Base-by-base conservation (phyloP, 2,797 vertebrate genomes). In the Columba guinea region DNA sequence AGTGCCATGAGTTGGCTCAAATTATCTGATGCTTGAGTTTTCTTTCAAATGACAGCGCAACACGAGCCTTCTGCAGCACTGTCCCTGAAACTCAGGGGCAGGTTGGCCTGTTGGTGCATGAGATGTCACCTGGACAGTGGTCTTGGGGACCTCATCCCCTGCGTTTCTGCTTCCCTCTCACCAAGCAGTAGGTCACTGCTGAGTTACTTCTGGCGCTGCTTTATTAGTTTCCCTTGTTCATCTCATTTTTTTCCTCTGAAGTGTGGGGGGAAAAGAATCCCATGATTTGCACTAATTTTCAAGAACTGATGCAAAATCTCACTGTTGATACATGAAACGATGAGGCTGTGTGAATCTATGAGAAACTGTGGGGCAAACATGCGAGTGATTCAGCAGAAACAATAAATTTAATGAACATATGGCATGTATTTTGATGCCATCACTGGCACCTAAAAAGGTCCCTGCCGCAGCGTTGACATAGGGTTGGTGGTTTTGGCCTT, bases 41-140 rank as follows among this genome's bases (percentile, higher is more conserved):
- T 32, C 67, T 64, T 89, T 37, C 18, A 5, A 6, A 1, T 32
- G 15, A 11, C 30, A 28, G 63, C 4, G 32, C 68, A 60, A 20
- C 9, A 58, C 5, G 32, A 55, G 48, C 53, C 35, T 53, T 32
- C 27, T 37, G 46, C 51, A 56, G 46, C 0, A 2, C 39, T 68
- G 15, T 65, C 18, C 13, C 24, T 5, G 2, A 22, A 78, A 3
- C 56, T 28, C 4, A 0, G 8, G 13, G 67, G 15, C 11, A 56
- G 46, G 11, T 19, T 13, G 48, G 65, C 23, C 59, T 65, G 27
- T 10, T 51, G 78, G 44, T 26, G 28, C 18, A 15, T 24, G 65
- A 85, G 53, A 13, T 69, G 65, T n/a, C 70, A 52, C 26, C n/a
- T 18, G 28, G 23, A 53, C 51, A 0, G 0, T 8, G 64, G 11